Conservation (phyloP, 2,888 invertebrate species). For the Odontocerum albicorne region DNA sequence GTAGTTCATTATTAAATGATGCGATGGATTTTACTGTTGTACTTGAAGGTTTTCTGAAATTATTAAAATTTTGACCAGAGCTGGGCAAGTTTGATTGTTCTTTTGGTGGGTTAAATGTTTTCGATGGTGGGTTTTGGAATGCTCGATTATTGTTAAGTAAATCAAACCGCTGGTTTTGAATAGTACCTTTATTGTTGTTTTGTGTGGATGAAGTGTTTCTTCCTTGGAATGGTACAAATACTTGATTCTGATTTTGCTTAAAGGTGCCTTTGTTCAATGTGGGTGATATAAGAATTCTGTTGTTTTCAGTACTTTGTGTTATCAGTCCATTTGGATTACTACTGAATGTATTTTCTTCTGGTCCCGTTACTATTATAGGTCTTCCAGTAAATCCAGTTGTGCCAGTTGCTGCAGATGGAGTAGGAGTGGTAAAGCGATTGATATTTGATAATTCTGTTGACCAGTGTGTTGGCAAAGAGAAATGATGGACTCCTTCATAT, state of each 20-base stretch:
- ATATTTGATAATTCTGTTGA: slow-evolving; percentile 48
- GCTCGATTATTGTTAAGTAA: neutral
- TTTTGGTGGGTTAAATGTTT: neutral
- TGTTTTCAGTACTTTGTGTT: slow-evolving; percentile 15
- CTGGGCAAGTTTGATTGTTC: neutral
- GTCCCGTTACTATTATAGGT: slow-evolving; percentile 40
- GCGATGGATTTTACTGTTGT: slow-evolving; percentile 35
- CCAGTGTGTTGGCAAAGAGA: slow-evolving; percentile 59
- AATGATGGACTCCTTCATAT: slow-evolving; percentile 52
- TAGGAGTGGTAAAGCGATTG: slow-evolving; percentile 26
- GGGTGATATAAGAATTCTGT: slow-evolving; percentile 2
- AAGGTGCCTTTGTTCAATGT: neutral
- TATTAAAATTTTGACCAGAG: neutral
- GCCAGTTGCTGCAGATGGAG: slow-evolving; percentile 8
- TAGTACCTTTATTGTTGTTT: slow-evolving; percentile 1
- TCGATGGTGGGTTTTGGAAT: neutral
- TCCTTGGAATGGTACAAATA: neutral
- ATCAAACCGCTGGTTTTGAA: slow-evolving; percentile 1
- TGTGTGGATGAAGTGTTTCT: neutral
- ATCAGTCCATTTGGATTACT: slow-evolving; percentile 7
- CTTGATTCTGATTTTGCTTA: neutral
- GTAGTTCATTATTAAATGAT: slow-evolving; percentile 33
- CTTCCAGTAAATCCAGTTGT: slow-evolving; percentile 37
- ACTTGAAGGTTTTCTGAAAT: slow-evolving; percentile 16
- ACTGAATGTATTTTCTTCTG: neutral